Evolutionary conservation across 30 jellyfish, hydroid and myxozoan genomes (phyloP), one percentile per base, ranked within the genome.

Genomic region (Nemopilema nomurai): DNA sequence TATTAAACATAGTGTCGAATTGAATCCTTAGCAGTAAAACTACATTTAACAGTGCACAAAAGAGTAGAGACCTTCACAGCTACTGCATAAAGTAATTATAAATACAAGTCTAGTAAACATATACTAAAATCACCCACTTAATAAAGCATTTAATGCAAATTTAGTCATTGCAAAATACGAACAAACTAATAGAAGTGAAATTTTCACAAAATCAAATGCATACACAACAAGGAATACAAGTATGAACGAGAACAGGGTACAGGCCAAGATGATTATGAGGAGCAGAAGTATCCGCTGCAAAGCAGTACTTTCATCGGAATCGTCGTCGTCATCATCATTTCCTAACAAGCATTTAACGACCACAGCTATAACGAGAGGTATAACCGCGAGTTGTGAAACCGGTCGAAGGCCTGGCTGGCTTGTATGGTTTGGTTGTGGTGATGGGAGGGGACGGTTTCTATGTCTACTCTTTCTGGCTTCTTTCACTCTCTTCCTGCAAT

Each of bases 161-260:
- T 86, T 94, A 0, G 89, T 78, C 53, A 94, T 28, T n/a, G 84
- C 91, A 32, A 85, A 82, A 71, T 94, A 94, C 16, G 90, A 89
- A 76, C 67, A 19, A 16, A 88, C 92, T 30, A 94, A 66, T 16
- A 96, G 89, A 63, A 89, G 66, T 1, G 96, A 89, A 25, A 89
- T 85, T 72, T 90, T 94, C 3, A 90, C 96, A 79, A 89, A 94
- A 68, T 89, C 96, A 28, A 89, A 70, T 0, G 99, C 97, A 72
- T 84, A 89, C 6, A 89, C 69, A 50, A 82, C 76, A 28, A 90
- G 22, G 41, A 77, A 81, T 16, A 93, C 71, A 41, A 74, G 53
- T 20, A 84, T n/a, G 50, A 94, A 28, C 24, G 89, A 85, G 0
- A 76, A 89, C 52, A 81, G 67, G 76, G 77, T 80, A 16, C 93